Conservation (phyloP, 2,797 vertebrate species). For the Tokudaia tokunoshimensis region DNA sequence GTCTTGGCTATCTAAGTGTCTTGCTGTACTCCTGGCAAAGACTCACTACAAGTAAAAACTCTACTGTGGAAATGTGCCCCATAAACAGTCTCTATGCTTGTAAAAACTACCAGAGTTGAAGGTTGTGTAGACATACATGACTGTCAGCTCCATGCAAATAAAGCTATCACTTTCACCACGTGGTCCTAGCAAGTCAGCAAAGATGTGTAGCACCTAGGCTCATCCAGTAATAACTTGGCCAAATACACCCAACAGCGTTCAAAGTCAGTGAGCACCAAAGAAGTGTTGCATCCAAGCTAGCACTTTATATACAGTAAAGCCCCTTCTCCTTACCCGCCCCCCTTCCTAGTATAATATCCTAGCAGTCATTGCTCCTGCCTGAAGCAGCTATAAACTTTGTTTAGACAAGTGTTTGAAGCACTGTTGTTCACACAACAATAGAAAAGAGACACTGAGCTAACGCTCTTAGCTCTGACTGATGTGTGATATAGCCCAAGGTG, state of each 20-base stretch:
- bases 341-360: neutral
- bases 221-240: neutral
- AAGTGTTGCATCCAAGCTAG: neutral
- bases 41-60: conserved; percentile 25
- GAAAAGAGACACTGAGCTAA: conserved; percentile 64
- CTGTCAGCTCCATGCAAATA: neutral
- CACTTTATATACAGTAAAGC: neutral
- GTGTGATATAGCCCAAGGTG: conserved; percentile 61
- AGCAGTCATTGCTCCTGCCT: conserved; percentile 22
- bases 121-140: neutral
- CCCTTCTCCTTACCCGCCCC: neutral
- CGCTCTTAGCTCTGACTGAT: conserved; percentile 64
- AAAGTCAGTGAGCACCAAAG: neutral
- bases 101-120: neutral
- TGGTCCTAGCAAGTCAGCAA: neutral
- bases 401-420: conserved; percentile 73
- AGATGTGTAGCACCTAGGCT: neutral
- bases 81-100: neutral
- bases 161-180: neutral
- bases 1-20: neutral
- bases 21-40: neutral
- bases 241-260: neutral
- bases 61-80: conserved; percentile 1
- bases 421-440: conserved; percentile 55
- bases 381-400: conserved; percentile 64